Evolutionary conservation across 2,797 vertebrate species (phyloP), one percentile per base, ranked within the genome.

Genomic region (Lacerta bilineata): DNA sequence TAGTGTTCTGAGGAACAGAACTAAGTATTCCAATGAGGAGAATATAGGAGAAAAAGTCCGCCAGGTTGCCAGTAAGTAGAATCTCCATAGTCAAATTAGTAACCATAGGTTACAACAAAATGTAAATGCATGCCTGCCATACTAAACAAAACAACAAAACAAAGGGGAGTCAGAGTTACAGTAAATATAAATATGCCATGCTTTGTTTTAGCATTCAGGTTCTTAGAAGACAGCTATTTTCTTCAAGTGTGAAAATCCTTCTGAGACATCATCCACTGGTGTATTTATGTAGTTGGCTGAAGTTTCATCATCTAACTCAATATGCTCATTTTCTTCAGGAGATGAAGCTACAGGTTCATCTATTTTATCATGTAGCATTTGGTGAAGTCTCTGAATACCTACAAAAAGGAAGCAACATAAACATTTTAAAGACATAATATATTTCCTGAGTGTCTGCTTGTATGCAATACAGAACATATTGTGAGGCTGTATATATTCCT

Each of bases 351-450:
- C 23, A 33, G 50, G 6, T 27, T 89, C 61, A 27, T 74, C 69
- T 77, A 36, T 2, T 1, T 61, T 33, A 36, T 46, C 15, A 17
- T 9, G 75, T 23, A 90, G 59, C 27, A 20, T 64, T 80, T 92
- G 86, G 39, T 87, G 25, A 83, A 88, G 89, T 90, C 88, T 92
- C 79, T 87, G 76, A 86, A 93, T 89, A 76, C 86, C 93, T 93
- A 83, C 13, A 29, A 83, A 88, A 91, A 50, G 17, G 25, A 84
- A 18, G 29, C 27, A 66, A 66, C 84, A 78, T 20, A 72, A 64
- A 71, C 11, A 41, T 59, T 36, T 72, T 36, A 18, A 29, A 66
- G 55, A 27, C 46, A n/a, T 4, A 33, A 29, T 5, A 18, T n/a
- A n/a, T 74, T 61, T 74, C 29, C 50, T 61, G 4, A 55, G 2